Percentiles rank a stretch among this genome's conserved stretches.
Evolutionary conservation across 1,140 invertebrate species (phyloP).

Genomic region (Tribolium madens): DNA sequence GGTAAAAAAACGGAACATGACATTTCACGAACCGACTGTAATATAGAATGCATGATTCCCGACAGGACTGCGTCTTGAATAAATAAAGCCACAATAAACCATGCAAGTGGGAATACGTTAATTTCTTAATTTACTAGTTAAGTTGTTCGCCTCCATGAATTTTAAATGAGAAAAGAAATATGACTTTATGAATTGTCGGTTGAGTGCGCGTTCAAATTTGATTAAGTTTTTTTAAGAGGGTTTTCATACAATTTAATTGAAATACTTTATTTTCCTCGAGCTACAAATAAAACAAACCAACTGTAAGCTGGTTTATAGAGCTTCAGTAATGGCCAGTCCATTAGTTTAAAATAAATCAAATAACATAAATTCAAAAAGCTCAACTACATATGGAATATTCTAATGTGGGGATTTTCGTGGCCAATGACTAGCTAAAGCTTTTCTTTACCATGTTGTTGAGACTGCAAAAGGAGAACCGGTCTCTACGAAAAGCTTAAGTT

Average conservation of each 20-base stretch:
- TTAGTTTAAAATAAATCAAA: conserved; percentile 31
- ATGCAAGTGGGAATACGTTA: conserved; percentile 65
- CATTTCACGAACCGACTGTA: conserved; percentile 61
- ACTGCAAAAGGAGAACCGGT: no score
- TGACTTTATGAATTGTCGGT: conserved; percentile 60
- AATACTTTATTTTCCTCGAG: conserved; percentile 14
- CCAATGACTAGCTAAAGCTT: no score
- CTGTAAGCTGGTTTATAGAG: conserved; percentile 17
- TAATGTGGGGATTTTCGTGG: neutral
- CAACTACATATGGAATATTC: conserved; percentile 14
- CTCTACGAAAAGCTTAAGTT: no score
- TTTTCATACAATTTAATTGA: conserved; percentile 53
- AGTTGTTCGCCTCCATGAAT: conserved; percentile 64
- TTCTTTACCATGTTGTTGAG: no score
- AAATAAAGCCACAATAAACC: conserved; percentile 65
- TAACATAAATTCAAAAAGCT: conserved; percentile 7
- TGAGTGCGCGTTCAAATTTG: conserved; percentile 59
- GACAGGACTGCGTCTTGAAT: conserved; percentile 57
- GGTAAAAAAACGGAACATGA: conserved; percentile 55
- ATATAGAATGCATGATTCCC: conserved; percentile 61
- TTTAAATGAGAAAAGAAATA: conserved; percentile 62
- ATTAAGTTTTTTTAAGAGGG: conserved; percentile 56
- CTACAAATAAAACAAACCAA: conserved; percentile 10
- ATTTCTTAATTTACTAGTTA: conserved; percentile 66
- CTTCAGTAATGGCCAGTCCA: conserved; percentile 17